These are phyloP conservation scores for Crypturellus undulatus DNA, from an alignment of 2,113 vertebrate genomes.

Conservation along the genomic window DNA sequence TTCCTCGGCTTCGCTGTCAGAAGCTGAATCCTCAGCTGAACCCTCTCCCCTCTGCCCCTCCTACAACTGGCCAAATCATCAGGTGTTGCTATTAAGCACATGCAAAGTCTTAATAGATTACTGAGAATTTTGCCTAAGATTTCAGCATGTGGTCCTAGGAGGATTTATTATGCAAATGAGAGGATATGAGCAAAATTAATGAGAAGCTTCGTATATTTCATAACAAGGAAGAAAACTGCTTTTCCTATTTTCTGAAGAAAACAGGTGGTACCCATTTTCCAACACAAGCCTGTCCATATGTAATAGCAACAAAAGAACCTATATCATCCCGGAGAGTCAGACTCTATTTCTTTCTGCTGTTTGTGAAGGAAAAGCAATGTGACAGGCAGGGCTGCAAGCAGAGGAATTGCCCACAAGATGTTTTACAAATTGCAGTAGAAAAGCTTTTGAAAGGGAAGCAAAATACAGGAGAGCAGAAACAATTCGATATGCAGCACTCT, in stretches of 20 bases:
- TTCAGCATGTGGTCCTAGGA: not conserved
- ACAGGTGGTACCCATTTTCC: not conserved
- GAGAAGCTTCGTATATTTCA: not conserved
- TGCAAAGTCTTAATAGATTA: not conserved
- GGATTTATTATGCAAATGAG: constrained; percentile 34
- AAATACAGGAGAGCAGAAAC: constrained; percentile 57
- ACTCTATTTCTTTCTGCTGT: constrained; percentile 13
- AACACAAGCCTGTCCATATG: not conserved
- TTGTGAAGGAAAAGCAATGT: constrained; percentile 38
- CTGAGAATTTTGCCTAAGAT: not conserved
- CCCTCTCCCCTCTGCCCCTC: rapidly evolving
- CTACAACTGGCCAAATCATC: not conserved
- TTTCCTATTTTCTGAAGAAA: constrained; percentile 16
- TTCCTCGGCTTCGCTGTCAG: not conserved
- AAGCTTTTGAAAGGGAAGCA: constrained; percentile 45
- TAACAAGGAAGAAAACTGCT: not conserved
- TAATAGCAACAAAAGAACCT: constrained; percentile 32
- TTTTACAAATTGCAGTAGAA: constrained; percentile 49
- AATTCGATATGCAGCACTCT: constrained; percentile 48
- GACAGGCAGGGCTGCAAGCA: constrained; percentile 46
- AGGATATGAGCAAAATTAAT: constrained; percentile 6
- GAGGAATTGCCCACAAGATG: constrained; percentile 46
- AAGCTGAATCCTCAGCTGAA: not conserved
- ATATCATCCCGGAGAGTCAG: constrained; percentile 14
- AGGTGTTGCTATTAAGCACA: not conserved